Evolutionary conservation across 2,888 invertebrate species (phyloP).

Genomic region (Himalopsyche japonica): DNA sequence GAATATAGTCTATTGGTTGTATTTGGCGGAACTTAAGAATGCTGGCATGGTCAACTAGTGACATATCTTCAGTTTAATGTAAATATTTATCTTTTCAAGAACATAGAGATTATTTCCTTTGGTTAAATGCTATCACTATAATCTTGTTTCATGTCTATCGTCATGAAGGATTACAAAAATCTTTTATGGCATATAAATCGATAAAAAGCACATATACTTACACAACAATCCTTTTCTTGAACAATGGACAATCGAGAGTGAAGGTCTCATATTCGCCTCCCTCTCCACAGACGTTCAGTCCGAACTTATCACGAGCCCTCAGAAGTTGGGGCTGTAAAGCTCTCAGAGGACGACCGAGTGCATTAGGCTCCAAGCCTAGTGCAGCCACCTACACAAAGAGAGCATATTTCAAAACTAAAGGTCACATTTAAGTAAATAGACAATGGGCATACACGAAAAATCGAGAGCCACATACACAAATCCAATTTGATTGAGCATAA

Average conservation of each 20-base stretch:
- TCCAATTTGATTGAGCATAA: too few species aligned
- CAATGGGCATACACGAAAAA: too few species aligned
- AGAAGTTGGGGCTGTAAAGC: conserved; percentile 87
- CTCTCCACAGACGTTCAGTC: conserved; percentile 95
- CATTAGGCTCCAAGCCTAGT: conserved; percentile 84
- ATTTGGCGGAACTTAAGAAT: too few species aligned
- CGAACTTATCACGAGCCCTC: conserved; percentile 91
- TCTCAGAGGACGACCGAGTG: conserved; percentile 83
- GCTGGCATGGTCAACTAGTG: too few species aligned
- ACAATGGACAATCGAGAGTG: conserved; percentile 95
- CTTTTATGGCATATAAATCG: neutral
- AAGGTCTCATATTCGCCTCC: conserved; percentile 99
- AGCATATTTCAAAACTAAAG: neutral
- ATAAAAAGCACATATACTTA: conserved; percentile 60
- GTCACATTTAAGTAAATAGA: neutral
- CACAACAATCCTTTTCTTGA: conserved; percentile 87
- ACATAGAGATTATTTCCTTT: too few species aligned
- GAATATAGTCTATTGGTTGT: too few species aligned
- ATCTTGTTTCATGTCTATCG: too few species aligned
- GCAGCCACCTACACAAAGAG: conserved; percentile 66
- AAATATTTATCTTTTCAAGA: too few species aligned
- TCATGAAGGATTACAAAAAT: too few species aligned
- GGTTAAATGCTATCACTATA: too few species aligned
- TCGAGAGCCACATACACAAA: too few species aligned
- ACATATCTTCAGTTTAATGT: too few species aligned